Evolutionary conservation across 2,797 vertebrate species (phyloP), one percentile per base, ranked within the genome.

Genomic region (Tragelaphus eurycerus): DNA sequence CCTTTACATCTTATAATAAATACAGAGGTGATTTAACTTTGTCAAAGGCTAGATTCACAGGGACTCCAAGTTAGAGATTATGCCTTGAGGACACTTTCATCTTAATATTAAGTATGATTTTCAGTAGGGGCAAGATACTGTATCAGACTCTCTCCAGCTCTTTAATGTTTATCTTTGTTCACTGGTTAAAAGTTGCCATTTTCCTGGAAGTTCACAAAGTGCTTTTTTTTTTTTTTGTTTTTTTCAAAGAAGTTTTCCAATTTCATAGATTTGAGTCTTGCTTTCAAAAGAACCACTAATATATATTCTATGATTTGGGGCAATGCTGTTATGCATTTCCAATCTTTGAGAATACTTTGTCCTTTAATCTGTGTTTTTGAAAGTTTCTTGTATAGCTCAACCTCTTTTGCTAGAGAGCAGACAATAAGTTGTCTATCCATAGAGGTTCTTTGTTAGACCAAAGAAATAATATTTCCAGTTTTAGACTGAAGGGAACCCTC

Each of bases 341-440:
- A 84, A 29, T 52, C 79, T 91, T 92, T 97, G 79, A 96, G 84
- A 43, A 91, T 79, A 60, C 16, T 31, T 31, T 90, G 52, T 62
- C 46, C 57, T 97, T 97, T 98, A 94, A 97, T 97, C 96, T 98
- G 19, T 86, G 79, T 86, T 64, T 96, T 93, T 95, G 54, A 96
- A 97, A 95, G 17, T 96, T 95, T 96, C 86, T 93, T 79, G 23
- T 86, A 62, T 62, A 88, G 31, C 29, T 97, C 81, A 94, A 25
- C 62, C 71, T 97, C 59, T 95, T 95, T 97, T 93, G 54, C 71
- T 87, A 96, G 17, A 86, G 71, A 86, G 90, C 92, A 96, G 92
- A 97, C 52, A 93, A 92, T 92, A 86, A 78, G 43, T 89, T 97
- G 67, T 95, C 76, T 43, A 83, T 95, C 57, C 46, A 52, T 50